Percentiles rank a stretch among this genome's conserved stretches.
These are phyloP conservation scores for Styela clava DNA, from an alignment of 23 tunicate genomes.

Conservation along the genomic window DNA sequence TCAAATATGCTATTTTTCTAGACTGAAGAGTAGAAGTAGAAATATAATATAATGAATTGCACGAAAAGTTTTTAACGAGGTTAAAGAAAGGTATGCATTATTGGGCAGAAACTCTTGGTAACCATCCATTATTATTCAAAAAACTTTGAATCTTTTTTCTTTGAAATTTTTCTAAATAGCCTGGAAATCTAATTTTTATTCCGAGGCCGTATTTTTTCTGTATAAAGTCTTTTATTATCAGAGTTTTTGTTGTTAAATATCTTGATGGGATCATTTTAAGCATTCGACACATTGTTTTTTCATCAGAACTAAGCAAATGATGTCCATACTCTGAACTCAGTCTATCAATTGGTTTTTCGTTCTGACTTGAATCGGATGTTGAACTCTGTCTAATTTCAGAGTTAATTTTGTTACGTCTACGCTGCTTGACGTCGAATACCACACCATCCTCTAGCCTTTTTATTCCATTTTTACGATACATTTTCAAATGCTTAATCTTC, in stretches of 20 bases:
- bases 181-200: conserved; percentile 19
- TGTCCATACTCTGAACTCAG: conserved; percentile 32
- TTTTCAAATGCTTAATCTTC: conserved; percentile 49
- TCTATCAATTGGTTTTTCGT: conserved; percentile 21
- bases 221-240: conserved; percentile 51
- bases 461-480: conserved; percentile 71
- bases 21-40: too few species aligned
- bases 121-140: conserved; percentile 51
- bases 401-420: not conserved
- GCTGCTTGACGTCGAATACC: conserved; percentile 20
- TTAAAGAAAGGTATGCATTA: too few species aligned
- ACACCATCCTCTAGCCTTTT: conserved; percentile 40
- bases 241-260: conserved; percentile 66
- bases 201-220: conserved; percentile 24
- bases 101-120: conserved; percentile 8
- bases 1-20: too few species aligned
- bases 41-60: too few species aligned
- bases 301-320: conserved; percentile 40
- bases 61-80: too few species aligned
- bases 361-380: not conserved
- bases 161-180: conserved; percentile 42
- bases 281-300: conserved; percentile 45
- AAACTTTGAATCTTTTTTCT: conserved; percentile 27
- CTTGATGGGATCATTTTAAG: conserved; percentile 51
- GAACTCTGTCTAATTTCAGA: not conserved